Evolutionary conservation across 2,888 invertebrate species (phyloP), one percentile per base, ranked within the genome.

Genomic region (Quadroppia sp.): DNA sequence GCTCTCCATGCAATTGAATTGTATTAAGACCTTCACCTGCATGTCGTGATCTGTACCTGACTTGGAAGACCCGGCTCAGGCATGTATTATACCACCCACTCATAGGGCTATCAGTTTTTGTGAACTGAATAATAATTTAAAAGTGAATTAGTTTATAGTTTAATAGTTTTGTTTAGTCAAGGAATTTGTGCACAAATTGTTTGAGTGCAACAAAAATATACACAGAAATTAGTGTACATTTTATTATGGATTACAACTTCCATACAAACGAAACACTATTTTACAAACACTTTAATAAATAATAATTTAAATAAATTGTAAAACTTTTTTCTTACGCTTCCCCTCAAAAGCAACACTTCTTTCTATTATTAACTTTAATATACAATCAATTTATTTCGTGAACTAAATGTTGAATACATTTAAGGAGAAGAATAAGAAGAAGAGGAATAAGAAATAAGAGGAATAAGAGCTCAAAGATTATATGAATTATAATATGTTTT

Each of bases 1-100:
- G 67, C 67, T 67, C 67, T 67, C 67, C 67, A 67, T 67, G 67
- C 67, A 67, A 67, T 67, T 67, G 67, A 67, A 67, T 67, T 67
- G 67, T 67, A 67, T 67, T 67, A 67, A 67, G 67, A 67, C 67
- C 67, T 67, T 67, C 67, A 67, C 67, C 67, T 67, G 67, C 42
- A 67, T 42, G 36, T 67, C 67, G 67, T 67, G 67, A 67, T 36
- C 20, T 42, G 23, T 67, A 67, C 20, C 67, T 67, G 67, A 67
- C 67, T 67, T 61, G 15, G 67, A 36, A 67, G 67, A 67, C 67
- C 4, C 6, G 15, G 67, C n/a, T 45, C 15, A 15, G 36, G 67
- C 67, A 67, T 67, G 67, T 67, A 40, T 67, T 67, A 13, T 67
- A 67, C 67, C 67, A 67, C 67, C 67, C 67, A 67, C 67, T 67